These are phyloP conservation scores for Heliconius nattereri DNA, from an alignment of 1,140 invertebrate species.

Conservation along the genomic window DNA sequence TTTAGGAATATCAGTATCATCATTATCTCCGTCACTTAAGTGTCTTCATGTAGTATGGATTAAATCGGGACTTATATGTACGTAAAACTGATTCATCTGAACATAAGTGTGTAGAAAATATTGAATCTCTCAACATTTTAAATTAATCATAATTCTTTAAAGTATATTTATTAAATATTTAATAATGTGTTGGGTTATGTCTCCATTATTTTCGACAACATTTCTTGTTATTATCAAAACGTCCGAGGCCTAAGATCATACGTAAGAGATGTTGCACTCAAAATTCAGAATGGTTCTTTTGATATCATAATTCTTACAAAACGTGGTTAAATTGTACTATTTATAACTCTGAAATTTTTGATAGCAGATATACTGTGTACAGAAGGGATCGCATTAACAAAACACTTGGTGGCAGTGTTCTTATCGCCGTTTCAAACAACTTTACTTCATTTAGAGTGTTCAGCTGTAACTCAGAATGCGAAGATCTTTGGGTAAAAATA, in stretches of 20 bases:
- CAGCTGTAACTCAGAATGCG: background rate
- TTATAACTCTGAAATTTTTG: slow-evolving; percentile 11
- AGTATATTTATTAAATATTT: background rate
- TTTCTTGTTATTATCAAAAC: slow-evolving; percentile 20
- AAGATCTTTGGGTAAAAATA: slow-evolving; percentile 12
- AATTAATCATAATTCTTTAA: background rate
- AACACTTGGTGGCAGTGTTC: slow-evolving; percentile 16
- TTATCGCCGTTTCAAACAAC: slow-evolving; percentile 16
- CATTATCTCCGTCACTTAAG: slow-evolving; percentile 8
- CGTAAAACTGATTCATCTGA: slow-evolving; percentile 12
- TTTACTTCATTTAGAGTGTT: background rate
- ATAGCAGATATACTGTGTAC: slow-evolving; percentile 18
- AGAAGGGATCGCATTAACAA: slow-evolving; percentile 7
- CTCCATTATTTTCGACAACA: background rate
- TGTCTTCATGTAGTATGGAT: slow-evolving; percentile 19
- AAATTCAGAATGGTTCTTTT: slow-evolving; percentile 4
- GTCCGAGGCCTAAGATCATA: slow-evolving; percentile 9
- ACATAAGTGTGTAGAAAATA: background rate
- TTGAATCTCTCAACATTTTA: slow-evolving; percentile 11
- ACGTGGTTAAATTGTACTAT: slow-evolving; percentile 21
- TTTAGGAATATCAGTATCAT: slow-evolving; percentile 3
- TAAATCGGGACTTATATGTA: slow-evolving; percentile 4
- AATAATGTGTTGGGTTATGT: background rate
- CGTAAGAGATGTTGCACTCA: background rate
- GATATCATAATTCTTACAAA: slow-evolving; percentile 22